Base-by-base conservation (phyloP, 2,797 vertebrate genomes). In the Mionectes olivaceus region DNA sequence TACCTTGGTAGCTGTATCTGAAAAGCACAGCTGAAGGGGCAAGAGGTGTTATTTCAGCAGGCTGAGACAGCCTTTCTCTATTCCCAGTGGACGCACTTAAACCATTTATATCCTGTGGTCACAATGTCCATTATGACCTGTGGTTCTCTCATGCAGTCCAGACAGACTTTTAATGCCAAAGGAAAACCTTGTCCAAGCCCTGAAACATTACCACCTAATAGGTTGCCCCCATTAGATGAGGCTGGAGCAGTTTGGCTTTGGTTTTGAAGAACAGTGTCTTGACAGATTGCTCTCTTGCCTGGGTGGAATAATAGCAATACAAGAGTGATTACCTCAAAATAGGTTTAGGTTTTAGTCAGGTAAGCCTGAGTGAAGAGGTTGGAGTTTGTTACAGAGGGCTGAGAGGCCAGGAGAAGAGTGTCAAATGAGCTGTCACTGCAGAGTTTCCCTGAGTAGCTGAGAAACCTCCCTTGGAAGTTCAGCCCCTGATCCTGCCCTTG, bases 21-120 rank as follows among this genome's bases (percentile, higher is more conserved):
- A 75, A 88, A 76, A 92, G 41, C 79, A 75, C 89, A 87, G 85
- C 80, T 91, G 88, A 96, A 94, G 90, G 87, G 88, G 60, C 83
- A 87, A 74, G 68, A 94, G 87, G 47, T 86, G 86, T 93, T 94
- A 67, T 71, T 95, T 82, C 91, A 94, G 85, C 83, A 84, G 46
- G 80, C 83, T 94, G 83, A 94, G 68, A 50, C 89, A 87, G 85
- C 78, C 74, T 1, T 83, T 88, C 85, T 53, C 19, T 94, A 24
- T 94, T 97, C 77, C 93, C 91, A 60, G 28, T 84, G 88, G 59
- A 21, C 53, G 16, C 49, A n/a, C 52, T 94, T 86, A 90, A 88
- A 76, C 77, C 67, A 4, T 83, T 91, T 92, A 55, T 70, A 39
- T 91, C 50, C 86, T n/a, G 43, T 64, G 61, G 43, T 64, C 61